Conservation (phyloP, 1,140 invertebrate species). For the Leptestheria dahalacensis region DNA sequence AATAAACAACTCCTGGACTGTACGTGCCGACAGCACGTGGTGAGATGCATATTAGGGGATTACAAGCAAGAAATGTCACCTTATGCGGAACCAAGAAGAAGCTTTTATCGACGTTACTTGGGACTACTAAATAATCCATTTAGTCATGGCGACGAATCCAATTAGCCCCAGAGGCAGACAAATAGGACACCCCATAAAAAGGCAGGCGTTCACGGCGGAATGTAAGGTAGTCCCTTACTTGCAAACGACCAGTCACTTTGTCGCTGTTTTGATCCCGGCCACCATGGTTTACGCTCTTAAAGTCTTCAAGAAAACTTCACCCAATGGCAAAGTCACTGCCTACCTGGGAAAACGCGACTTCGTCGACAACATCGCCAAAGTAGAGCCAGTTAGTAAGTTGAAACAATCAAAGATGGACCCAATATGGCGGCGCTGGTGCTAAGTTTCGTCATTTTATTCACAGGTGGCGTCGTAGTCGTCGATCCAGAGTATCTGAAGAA, state of each 20-base stretch:
- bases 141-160: background rate
- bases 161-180: background rate
- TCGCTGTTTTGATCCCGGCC: background rate
- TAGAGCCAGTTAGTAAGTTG: constrained; percentile 76
- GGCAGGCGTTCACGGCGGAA: background rate
- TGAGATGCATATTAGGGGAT: too few relatives aligned
- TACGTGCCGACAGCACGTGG: too few relatives aligned
- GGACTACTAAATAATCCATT: too few relatives aligned
- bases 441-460: constrained; percentile 13
- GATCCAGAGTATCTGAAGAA: constrained; percentile 74
- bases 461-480: constrained; percentile 84
- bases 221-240: background rate
- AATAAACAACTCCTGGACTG: too few relatives aligned
- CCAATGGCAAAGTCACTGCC: constrained; percentile 84
- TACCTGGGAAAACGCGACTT: constrained; percentile 94
- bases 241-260: background rate
- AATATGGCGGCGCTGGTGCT: background rate
- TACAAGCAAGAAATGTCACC: too few relatives aligned
- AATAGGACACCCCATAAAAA: background rate
- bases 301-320: constrained; percentile 88
- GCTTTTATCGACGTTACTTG: too few relatives aligned
- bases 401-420: constrained; percentile 9
- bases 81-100: too few relatives aligned
- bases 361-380: constrained; percentile 79
- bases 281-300: constrained; percentile 77